Percentiles rank a stretch among this genome's conserved stretches.
Evolutionary conservation across 2,113 vertebrate species (phyloP).

Genomic region (Axis porcinus): DNA sequence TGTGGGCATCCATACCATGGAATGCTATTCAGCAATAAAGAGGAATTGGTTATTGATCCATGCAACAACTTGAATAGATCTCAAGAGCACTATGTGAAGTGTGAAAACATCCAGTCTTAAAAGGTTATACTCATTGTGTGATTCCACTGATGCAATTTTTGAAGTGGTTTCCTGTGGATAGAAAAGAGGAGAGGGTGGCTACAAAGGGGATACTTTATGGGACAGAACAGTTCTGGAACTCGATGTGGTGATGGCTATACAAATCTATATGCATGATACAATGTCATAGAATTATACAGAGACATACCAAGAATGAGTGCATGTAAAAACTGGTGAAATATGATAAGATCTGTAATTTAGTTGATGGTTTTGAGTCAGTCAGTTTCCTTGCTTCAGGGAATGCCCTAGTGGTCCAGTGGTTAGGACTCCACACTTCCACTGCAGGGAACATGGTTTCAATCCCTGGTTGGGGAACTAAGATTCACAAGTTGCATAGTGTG

Average conservation of each 20-base stretch:
- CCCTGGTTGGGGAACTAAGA: background rate
- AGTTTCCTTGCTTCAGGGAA: background rate
- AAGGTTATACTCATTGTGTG: background rate
- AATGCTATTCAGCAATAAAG: background rate
- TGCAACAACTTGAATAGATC: background rate
- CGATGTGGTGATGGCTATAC: background rate
- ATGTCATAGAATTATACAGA: background rate
- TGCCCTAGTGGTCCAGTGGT: background rate
- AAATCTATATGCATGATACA: background rate
- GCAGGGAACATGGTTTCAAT: background rate
- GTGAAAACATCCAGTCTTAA: background rate
- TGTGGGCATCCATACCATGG: background rate
- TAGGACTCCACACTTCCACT: background rate
- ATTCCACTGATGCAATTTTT: background rate
- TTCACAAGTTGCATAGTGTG: background rate
- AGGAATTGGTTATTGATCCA: background rate
- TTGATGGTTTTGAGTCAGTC: background rate
- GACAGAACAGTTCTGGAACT: background rate
- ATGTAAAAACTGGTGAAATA: background rate
- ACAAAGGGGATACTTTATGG: background rate
- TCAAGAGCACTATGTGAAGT: background rate
- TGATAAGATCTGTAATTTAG: background rate
- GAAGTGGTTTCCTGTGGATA: background rate
- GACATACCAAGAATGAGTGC: background rate
- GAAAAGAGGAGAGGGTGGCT: background rate